Percentiles rank a stretch among this genome's conserved stretches.
phyloP scores from a whole-genome alignment of 2,888 invertebrate genomes.

The Ectemnius cavifrons region DNA sequence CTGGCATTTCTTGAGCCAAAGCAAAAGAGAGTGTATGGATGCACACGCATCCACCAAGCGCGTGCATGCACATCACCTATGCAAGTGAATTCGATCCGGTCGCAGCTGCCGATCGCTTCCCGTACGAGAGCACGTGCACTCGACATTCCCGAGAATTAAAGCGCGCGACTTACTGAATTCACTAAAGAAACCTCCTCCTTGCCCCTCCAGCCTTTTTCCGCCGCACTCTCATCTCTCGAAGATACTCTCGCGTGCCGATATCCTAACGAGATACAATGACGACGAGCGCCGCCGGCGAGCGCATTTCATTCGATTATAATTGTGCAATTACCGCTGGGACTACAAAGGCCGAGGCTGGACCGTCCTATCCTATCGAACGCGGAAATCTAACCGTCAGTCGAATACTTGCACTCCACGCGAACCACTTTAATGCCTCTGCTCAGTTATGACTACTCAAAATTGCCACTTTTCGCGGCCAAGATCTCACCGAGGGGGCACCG shows the following conservation, averaged over 20 bases:
- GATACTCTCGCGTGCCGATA: conserved; percentile 27
- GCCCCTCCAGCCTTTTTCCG: no score
- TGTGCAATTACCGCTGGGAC: background rate
- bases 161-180: conserved; percentile 52
- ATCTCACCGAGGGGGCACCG: background rate
- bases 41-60: background rate
- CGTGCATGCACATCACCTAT: conserved; percentile 17
- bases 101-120: conserved; percentile 48
- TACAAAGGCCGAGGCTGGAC: background rate
- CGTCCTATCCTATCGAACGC: background rate
- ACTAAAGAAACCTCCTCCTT: background rate
- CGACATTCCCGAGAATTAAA: conserved; percentile 52
- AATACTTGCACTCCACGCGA: background rate
- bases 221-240: no score
- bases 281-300: background rate
- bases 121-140: conserved; percentile 41
- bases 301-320: background rate
- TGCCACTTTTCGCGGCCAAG: background rate
- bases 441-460: background rate
- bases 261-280: conserved; percentile 1
- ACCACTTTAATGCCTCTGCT: background rate
- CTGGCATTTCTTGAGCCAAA: background rate
- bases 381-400: background rate
- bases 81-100: conserved; percentile 41
- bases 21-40: background rate